Evolutionary conservation across 2,113 vertebrate genomes (phyloP).

Genomic region (Gallinago jamesoni): DNA sequence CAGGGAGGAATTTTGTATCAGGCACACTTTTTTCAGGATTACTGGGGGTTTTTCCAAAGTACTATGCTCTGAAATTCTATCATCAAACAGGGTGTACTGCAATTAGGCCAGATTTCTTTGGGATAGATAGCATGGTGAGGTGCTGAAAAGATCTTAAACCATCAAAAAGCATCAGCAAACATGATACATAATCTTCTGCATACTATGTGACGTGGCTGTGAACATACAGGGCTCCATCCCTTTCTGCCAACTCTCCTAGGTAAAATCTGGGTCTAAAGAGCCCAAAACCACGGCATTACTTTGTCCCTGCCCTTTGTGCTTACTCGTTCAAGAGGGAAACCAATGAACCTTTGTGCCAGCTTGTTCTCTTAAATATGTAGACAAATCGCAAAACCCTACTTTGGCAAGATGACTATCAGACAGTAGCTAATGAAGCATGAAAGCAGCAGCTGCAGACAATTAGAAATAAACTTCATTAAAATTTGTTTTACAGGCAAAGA

Average conservation of each 20-base stretch:
- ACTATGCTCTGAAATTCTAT: background rate
- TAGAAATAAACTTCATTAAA: background rate
- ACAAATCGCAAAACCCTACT: background rate
- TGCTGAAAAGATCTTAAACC: background rate
- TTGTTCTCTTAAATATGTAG: background rate
- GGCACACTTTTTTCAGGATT: background rate
- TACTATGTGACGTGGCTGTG: background rate
- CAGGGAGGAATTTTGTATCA: background rate
- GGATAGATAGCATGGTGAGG: background rate
- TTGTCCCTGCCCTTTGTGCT: background rate
- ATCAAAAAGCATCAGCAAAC: background rate
- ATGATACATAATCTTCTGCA: background rate
- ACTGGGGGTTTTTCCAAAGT: background rate
- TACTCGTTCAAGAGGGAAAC: background rate
- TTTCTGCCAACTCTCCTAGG: background rate
- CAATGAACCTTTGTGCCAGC: background rate
- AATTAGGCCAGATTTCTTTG: background rate
- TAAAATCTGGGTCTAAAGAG: background rate
- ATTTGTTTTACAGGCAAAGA: background rate
- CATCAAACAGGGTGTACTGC: background rate
- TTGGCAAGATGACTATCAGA: background rate
- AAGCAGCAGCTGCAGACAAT: background rate
- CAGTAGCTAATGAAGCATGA: background rate
- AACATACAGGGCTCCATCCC: background rate
- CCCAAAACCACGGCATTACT: background rate